Evolutionary conservation across 2,888 invertebrate species (phyloP), one percentile per base, ranked within the genome.

Genomic region (Drosophila mayaguana): DNA sequence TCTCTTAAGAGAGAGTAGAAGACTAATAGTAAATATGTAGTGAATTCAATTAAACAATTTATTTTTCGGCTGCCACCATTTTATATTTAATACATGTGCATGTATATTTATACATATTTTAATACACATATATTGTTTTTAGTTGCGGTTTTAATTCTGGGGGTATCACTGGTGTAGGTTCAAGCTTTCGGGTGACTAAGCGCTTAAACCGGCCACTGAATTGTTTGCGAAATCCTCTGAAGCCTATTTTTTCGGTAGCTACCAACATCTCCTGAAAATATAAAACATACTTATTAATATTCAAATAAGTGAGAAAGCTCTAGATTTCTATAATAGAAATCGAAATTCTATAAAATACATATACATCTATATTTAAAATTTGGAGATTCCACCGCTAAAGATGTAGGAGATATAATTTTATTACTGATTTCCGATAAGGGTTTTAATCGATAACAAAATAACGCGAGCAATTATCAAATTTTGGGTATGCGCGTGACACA

Each of bases 111-210:
- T 22, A 38, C 28, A 9, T 22, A 2, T 61, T 43, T 81, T 83
- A 97, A 94, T 97, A 97, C 92, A 97, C 97, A 93, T 97, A 97
- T 92, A 97, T 97, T 92, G 96, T 96, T 94, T 97, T 97, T 86
- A 97, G 95, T 94, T 97, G 97, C 86, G 97, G 96, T 93, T 96
- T 96, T 91, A 97, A 94, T 94, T 97, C 97, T 68, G 97, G 96
- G 88, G 97, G 97, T 94, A 97, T 97, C 93, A 96, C 95, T 94
- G 96, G 96, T 80, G 95, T 95, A 92, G 96, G 96, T 93, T 96
- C 95, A 79, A 96, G 95, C 94, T 97, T 97, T 95, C 96, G 96
- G 93, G 96, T 96, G 83, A 97, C 96, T 89, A 97, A 94, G 91
- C 97, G 95, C 93, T 96, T 96, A 95, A 97, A 97, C 92, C 96